Percentiles rank a stretch among this genome's conserved stretches.
Evolutionary conservation across 1,140 invertebrate genomes (phyloP).

Genomic region (Paralvinella palmiformis): DNA sequence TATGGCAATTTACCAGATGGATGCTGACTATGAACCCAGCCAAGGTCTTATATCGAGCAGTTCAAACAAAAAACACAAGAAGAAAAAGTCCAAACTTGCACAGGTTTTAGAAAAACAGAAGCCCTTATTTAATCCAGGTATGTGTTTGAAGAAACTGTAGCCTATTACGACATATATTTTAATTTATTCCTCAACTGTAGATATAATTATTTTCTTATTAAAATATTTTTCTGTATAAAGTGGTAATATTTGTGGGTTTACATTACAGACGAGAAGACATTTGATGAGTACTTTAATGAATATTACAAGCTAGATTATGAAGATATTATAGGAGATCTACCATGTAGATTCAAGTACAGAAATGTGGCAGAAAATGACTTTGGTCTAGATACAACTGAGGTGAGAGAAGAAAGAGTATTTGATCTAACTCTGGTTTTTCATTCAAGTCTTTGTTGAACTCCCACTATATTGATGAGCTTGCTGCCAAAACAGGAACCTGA

Average conservation of each 20-base stretch:
- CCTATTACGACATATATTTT: no score
- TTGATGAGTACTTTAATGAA: constrained; percentile 85
- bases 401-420: no score
- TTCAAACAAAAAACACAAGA: constrained; percentile 24
- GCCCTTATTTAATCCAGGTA: constrained; percentile 73
- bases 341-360: constrained; percentile 89
- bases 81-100: constrained; percentile 61
- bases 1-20: no score
- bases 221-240: no score
- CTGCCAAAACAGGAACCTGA: no score
- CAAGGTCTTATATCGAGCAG: constrained; percentile 18
- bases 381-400: constrained; percentile 85
- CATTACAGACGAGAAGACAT: constrained; percentile 37
- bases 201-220: no score
- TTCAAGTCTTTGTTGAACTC: no score
- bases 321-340: constrained; percentile 80
- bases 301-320: constrained; percentile 93
- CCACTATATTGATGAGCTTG: no score
- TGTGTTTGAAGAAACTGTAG: no score
- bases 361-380: constrained; percentile 83
- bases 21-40: constrained; percentile 72
- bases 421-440: no score
- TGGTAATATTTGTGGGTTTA: no score
- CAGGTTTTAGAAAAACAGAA: constrained; percentile 64
- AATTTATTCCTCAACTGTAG: no score